A percentile compares a stretch with the other conserved stretches of the same genome.
These are phyloP conservation scores for Pammene aurita DNA, from an alignment of 2,888 invertebrate species.

Conservation along the genomic window DNA sequence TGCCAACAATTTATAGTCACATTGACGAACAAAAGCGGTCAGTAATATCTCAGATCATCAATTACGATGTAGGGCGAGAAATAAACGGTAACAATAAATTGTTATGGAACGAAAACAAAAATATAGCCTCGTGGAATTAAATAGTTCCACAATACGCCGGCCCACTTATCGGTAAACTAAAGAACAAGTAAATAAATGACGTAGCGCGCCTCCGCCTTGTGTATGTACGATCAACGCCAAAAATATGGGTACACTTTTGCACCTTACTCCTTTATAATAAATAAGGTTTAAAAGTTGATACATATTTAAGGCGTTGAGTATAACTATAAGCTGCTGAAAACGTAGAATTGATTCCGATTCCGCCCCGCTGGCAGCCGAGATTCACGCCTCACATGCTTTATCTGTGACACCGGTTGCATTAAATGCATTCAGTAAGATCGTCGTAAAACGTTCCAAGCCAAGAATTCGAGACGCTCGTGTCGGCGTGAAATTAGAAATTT, in stretches of 20 bases:
- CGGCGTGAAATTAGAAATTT: conserved; percentile 53
- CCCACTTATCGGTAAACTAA: not conserved
- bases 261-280: no score
- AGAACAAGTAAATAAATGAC: conserved; percentile 20
- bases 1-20: conserved; percentile 59
- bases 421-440: conserved; percentile 15
- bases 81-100: conserved; percentile 12
- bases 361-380: conserved; percentile 46
- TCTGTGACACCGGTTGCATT: conserved; percentile 46
- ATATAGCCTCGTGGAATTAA: conserved; percentile 1
- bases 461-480: conserved; percentile 49
- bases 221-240: no score
- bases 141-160: conserved; percentile 11
- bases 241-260: no score
- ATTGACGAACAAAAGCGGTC: conserved; percentile 48
- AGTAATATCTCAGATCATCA: conserved; percentile 22
- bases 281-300: no score
- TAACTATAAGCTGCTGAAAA: conserved; percentile 9
- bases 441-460: conserved; percentile 49
- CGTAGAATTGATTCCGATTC: conserved; percentile 20
- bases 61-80: conserved; percentile 18
- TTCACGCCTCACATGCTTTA: conserved; percentile 46
- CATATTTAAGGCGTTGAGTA: no score
- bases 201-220: not conserved
- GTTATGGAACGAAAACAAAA: not conserved